Conservation (phyloP, 1,140 invertebrate species). For the Hestina assimilis region DNA sequence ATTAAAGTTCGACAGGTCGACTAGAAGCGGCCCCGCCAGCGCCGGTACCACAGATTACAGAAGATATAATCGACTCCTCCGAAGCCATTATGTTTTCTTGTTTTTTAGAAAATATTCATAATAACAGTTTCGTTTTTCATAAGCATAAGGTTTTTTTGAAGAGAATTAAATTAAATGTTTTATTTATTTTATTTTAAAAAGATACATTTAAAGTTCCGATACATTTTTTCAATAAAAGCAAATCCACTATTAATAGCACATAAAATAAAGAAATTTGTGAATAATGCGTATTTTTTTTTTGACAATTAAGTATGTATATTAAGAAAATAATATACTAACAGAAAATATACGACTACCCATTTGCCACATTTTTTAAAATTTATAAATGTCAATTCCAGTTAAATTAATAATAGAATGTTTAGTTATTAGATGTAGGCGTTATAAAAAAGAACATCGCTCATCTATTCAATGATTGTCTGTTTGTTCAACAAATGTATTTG, state of each 20-base stretch:
- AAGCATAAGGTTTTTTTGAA: not conserved
- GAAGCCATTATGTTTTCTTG: constrained; percentile 9
- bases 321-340: too few species aligned
- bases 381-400: not conserved
- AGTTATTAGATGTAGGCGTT: not conserved
- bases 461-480: constrained; percentile 8
- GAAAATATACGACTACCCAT: not conserved
- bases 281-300: too few species aligned
- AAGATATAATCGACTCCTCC: constrained; percentile 15
- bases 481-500: constrained; percentile 21
- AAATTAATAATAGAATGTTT: not conserved
- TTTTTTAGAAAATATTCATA: constrained; percentile 1
- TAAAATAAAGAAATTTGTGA: too few species aligned
- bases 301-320: too few species aligned
- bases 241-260: too few species aligned
- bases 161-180: not conserved
- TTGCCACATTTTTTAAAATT: not conserved
- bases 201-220: too few species aligned
- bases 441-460: not conserved
- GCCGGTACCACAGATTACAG: too few species aligned
- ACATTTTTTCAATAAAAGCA: too few species aligned
- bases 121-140: constrained; percentile 1
- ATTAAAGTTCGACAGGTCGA: constrained; percentile 23
- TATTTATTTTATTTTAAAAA: too few species aligned
- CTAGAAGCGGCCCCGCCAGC: constrained; percentile 15